These are phyloP conservation scores for Muscidifurax raptorellus DNA, from an alignment of 1,140 invertebrate species.

Conservation along the genomic window DNA sequence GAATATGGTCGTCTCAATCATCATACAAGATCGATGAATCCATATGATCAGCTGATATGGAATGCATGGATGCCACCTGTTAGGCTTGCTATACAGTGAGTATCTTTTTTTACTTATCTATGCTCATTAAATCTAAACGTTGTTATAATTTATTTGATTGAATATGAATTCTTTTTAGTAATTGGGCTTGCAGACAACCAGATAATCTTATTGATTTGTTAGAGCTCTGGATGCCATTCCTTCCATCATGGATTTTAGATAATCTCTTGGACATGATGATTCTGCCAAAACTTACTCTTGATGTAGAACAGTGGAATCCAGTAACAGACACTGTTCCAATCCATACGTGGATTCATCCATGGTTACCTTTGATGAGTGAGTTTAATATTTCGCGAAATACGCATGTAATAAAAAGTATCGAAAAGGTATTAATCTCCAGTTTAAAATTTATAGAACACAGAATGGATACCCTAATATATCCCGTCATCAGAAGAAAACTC, in stretches of 20 bases:
- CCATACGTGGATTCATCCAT: constrained; percentile 97
- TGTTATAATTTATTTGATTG: constrained; percentile 8
- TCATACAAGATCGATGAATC: constrained; percentile 79
- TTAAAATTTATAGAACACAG: constrained; percentile 72
- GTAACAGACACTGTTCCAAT: constrained; percentile 94
- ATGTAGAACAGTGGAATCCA: constrained; percentile 96
- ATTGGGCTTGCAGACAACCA: constrained; percentile 85
- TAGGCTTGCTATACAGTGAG: constrained; percentile 81
- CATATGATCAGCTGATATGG: constrained; percentile 91
- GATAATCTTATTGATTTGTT: constrained; percentile 87
- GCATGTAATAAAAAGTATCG: not conserved
- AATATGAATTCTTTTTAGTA: constrained; percentile 63
- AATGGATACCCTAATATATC: constrained; percentile 89
- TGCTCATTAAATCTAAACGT: not conserved
- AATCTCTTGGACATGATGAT: constrained; percentile 90
- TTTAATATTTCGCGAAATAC: constrained; percentile 10
- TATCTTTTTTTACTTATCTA: constrained; percentile 36
- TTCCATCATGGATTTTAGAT: constrained; percentile 90
- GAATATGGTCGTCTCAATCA: constrained; percentile 72
- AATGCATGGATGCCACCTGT: constrained; percentile 91
- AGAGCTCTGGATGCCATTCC: constrained; percentile 86
- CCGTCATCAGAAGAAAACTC: constrained; percentile 94
- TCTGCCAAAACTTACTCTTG: constrained; percentile 85
- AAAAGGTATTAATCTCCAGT: not conserved
- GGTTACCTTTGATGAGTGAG: constrained; percentile 87